These are phyloP conservation scores for Picus viridis DNA, from an alignment of 2,797 vertebrate genomes.

Conservation along the genomic window DNA sequence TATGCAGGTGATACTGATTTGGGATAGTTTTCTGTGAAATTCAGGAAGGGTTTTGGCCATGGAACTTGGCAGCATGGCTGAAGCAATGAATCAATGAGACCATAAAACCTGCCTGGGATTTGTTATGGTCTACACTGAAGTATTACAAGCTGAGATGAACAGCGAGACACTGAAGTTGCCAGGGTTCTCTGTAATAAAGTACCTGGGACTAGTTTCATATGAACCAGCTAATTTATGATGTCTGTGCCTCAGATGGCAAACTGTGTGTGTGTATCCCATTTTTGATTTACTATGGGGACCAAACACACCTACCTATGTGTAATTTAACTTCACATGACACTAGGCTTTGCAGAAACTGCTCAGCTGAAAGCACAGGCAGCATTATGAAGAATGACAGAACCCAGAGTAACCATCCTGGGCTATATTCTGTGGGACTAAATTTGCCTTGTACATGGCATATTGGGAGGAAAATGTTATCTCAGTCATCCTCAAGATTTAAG, in stretches of 20 bases:
- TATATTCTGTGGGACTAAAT: constrained; percentile 12
- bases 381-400: background rate
- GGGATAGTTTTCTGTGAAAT: background rate
- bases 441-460: background rate
- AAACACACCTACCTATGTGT: constrained; percentile 14
- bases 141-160: constrained; percentile 35
- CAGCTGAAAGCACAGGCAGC: background rate
- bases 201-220: background rate
- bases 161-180: background rate
- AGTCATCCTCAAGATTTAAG: constrained; percentile 21
- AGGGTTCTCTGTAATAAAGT: constrained; percentile 18
- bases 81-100: constrained; percentile 25
- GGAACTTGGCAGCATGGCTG: background rate
- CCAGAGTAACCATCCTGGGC: background rate
- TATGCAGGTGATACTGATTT: background rate
- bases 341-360: constrained; percentile 28
- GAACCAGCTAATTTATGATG: constrained; percentile 51
- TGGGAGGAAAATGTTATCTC: constrained; percentile 29
- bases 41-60: background rate
- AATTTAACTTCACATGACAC: constrained; percentile 44
- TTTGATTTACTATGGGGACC: constrained; percentile 37
- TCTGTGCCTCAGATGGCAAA: constrained; percentile 36
- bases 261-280: background rate
- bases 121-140: constrained; percentile 38
- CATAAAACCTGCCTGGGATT: constrained; percentile 54